phyloP scores from a whole-genome alignment of 92 coral and sea anemone genomes.

The Phymanthus crucifer region DNA sequence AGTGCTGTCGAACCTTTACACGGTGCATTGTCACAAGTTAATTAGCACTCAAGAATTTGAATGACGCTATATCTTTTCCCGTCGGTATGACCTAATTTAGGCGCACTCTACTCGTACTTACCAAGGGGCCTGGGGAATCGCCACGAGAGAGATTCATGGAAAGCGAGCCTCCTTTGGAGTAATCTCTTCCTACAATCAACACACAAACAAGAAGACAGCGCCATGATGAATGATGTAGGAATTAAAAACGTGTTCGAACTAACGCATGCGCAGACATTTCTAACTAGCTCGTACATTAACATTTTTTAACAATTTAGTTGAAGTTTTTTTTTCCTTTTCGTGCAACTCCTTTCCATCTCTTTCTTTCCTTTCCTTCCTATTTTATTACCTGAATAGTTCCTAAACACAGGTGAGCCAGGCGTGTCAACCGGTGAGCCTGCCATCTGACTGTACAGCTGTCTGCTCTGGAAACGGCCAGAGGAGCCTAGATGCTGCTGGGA shows the following conservation, averaged over 20 bases:
- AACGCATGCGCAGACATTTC: neutral
- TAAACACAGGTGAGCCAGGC: constrained; percentile 38
- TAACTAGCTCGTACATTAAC: too few relatives aligned
- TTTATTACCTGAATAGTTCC: neutral
- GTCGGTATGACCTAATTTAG: too few relatives aligned
- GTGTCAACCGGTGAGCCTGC: constrained; percentile 40
- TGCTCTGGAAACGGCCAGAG: constrained; percentile 69
- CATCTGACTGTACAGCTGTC: constrained; percentile 43
- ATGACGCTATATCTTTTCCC: too few relatives aligned
- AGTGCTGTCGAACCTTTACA: too few relatives aligned
- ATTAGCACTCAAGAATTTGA: too few relatives aligned
- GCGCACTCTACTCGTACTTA: too few relatives aligned
- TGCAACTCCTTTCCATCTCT: too few relatives aligned
- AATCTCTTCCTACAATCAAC: constrained; percentile 44
- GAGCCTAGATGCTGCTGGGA: constrained; percentile 81
- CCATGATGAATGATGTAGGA: too few relatives aligned
- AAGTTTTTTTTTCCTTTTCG: too few relatives aligned
- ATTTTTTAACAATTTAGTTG: too few relatives aligned
- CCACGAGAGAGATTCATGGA: constrained; percentile 45
- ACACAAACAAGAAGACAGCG: neutral
- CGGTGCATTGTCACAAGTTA: too few relatives aligned
- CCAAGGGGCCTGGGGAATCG: constrained; percentile 80
- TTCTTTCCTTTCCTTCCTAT: neutral
- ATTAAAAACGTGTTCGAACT: too few relatives aligned
- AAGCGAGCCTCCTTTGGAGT: constrained; percentile 50